Percentiles rank a stretch among this genome's conserved stretches.
Conservation (phyloP, 2,797 vertebrate species). For the Falco peregrinus region DNA sequence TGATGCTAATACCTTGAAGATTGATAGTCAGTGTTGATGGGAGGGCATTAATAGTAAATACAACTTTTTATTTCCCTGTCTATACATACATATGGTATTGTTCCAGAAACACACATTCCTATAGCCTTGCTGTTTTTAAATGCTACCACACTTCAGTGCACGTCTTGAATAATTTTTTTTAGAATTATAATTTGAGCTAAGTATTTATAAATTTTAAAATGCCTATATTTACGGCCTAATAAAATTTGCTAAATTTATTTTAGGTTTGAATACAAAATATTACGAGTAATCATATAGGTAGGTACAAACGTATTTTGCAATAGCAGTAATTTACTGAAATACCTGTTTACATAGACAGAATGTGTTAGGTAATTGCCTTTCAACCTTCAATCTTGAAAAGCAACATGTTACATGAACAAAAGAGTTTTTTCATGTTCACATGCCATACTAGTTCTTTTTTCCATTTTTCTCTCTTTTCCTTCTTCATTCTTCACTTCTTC, state of each 20-base stretch:
- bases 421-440: not conserved
- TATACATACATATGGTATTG: not conserved
- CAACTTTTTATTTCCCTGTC: not conserved
- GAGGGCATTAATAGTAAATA: not conserved
- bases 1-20: not conserved
- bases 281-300: not conserved
- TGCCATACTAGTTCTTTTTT: not conserved
- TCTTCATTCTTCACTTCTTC: not conserved
- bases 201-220: not conserved
- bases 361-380: not conserved
- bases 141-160: not conserved
- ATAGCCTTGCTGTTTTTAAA: not conserved
- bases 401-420: not conserved
- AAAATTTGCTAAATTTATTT: not conserved
- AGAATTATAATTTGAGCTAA: not conserved
- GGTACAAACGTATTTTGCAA: not conserved
- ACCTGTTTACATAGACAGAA: not conserved
- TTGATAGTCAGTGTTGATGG: not conserved
- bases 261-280: not conserved
- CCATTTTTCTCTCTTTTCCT: not conserved
- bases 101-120: not conserved
- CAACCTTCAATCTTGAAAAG: not conserved
- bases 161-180: not conserved
- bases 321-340: not conserved
- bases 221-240: not conserved